phyloP scores from a whole-genome alignment of 2,113 vertebrate species.

The Otocyon megalotis region DNA sequence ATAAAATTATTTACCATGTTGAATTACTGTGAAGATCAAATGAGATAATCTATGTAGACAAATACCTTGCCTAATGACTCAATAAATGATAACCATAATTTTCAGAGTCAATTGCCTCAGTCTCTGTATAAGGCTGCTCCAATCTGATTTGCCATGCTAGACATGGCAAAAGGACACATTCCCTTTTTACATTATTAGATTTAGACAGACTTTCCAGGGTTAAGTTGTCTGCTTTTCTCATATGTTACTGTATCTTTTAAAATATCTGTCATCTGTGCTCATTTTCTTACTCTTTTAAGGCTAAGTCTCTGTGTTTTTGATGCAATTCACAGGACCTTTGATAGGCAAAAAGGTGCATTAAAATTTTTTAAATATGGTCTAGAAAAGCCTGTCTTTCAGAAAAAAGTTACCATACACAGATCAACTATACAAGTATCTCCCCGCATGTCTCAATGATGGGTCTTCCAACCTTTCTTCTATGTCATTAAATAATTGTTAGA shows the following conservation, averaged over 20 bases:
- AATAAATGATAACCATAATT: not conserved
- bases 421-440: not conserved
- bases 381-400: slow-evolving; percentile 3
- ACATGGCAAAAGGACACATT: not conserved
- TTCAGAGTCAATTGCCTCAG: not conserved
- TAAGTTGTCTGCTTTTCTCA: not conserved
- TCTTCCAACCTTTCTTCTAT: not conserved
- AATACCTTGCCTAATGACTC: not conserved
- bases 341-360: not conserved
- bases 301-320: not conserved
- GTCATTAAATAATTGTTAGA: not conserved
- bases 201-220: not conserved
- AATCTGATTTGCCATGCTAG: not conserved
- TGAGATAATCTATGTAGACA: not conserved
- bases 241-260: not conserved
- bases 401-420: not conserved
- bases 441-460: not conserved
- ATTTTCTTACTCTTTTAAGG: slow-evolving; percentile 24
- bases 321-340: not conserved
- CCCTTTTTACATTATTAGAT: not conserved
- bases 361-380: not conserved
- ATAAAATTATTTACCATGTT: not conserved
- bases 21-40: not conserved
- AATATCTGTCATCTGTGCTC: not conserved
- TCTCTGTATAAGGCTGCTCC: not conserved